Base-by-base conservation (phyloP, 2,888 invertebrate genomes). In the Hirtodrosophila alboralis region DNA sequence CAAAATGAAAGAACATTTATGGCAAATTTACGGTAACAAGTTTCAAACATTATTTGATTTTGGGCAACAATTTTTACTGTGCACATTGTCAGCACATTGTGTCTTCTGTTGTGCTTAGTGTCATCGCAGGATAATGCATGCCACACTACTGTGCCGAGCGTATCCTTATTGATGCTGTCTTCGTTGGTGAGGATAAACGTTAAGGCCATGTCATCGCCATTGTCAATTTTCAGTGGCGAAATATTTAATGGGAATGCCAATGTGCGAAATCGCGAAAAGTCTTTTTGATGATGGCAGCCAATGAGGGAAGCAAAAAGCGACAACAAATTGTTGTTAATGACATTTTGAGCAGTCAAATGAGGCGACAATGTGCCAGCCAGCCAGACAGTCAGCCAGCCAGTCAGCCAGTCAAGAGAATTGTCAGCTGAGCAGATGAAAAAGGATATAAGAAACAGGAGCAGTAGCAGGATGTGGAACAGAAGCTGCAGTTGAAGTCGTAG, bases 281-380 rank as follows among this genome's bases (percentile, higher is more conserved):
- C 52, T 70, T 63, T n/a, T 23, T 52, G 56, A 70, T 69, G 67
- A 48, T 57, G 71, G 48, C 68, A 53, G 45, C 71, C 52, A 70
- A 70, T 69, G 51, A 47, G 47, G 51, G 57, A 40, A 36, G 47
- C 36, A 40, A 30, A 47, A 30, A 47, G 69, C 47, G 69, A 38
- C 38, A 56, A 45, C 57, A 70, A 68, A 63, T 53, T 49, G 44
- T 53, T 57, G 26, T 63, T 47, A 70, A 49, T 57, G 57, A 38
- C 64, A 63, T 63, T 70, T 45, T 41, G 34, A 70, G 36, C 52
- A 61, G 54, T 56, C 43, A 43, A 57, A 41, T 45, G 45, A 37
- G 64, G 26, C 41, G 53, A 37, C 27, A 52, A 37, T 49, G 44
- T 28, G 41, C 5, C 21, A 36, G 18, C 14, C 30, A 18, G 16